These are phyloP conservation scores for Sturnira hondurensis DNA, from an alignment of 2,113 vertebrate genomes.

Conservation along the genomic window DNA sequence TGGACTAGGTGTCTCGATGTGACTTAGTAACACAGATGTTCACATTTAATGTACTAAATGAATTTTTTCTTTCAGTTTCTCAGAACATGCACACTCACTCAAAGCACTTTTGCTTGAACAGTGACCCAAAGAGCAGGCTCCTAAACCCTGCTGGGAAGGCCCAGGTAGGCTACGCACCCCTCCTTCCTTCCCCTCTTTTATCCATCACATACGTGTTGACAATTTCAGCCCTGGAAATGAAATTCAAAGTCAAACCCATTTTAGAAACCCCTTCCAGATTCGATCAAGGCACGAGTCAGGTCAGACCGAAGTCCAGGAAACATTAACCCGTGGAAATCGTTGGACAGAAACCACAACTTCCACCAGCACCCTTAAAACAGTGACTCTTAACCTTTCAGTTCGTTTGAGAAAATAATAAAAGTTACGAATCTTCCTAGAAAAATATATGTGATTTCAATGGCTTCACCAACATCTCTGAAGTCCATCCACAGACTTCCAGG, in stretches of 20 bases:
- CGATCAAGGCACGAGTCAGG: neutral
- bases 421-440: neutral
- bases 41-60: neutral
- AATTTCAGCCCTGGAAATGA: neutral
- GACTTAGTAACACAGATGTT: neutral
- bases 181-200: neutral
- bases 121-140: neutral
- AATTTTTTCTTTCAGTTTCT: neutral
- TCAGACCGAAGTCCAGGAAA: neutral
- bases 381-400: neutral
- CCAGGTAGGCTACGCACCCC: neutral
- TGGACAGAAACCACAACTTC: neutral
- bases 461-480: neutral
- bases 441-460: neutral
- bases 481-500: neutral
- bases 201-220: neutral
- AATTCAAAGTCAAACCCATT: constrained; percentile 2
- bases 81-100: neutral
- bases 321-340: neutral
- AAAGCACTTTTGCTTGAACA: neutral
- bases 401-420: neutral
- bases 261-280: neutral
- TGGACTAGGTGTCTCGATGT: neutral
- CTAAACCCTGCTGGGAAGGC: neutral
- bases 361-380: neutral